Conservation (phyloP, 1,140 invertebrate genomes). For the Aporrectodea caliginosa region DNA sequence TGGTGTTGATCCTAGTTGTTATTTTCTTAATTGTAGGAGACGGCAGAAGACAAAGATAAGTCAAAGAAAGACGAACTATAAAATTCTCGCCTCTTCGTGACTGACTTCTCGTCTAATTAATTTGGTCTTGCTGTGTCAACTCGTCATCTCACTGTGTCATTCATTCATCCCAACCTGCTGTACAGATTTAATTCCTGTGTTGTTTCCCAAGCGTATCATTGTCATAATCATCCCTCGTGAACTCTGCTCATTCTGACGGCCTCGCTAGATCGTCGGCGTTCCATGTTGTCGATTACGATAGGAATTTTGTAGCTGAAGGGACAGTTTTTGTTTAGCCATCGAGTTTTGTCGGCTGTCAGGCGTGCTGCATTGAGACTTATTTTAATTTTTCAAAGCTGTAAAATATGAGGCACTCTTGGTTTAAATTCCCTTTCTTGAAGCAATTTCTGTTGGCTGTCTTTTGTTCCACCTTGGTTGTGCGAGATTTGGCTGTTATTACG, state of each 20-base stretch:
- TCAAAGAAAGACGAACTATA: conserved; percentile 1
- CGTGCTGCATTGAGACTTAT: too few relatives aligned
- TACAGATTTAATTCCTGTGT: background rate
- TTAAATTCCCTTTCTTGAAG: too few relatives aligned
- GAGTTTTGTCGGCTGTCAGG: background rate
- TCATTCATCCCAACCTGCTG: background rate
- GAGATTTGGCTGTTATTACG: background rate
- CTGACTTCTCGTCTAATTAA: background rate
- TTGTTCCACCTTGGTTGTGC: background rate
- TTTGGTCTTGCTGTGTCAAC: background rate
- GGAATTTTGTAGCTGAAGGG: background rate
- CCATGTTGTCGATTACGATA: background rate
- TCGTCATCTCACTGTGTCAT: background rate
- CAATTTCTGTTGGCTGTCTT: background rate
- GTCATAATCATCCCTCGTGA: background rate
- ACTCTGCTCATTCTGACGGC: background rate
- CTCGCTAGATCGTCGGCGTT: background rate
- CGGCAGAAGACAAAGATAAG: background rate
- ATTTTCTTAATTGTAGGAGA: background rate
- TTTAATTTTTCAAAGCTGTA: too few relatives aligned
- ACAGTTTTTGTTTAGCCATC: background rate
- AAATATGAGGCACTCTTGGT: too few relatives aligned
- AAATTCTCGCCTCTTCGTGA: background rate
- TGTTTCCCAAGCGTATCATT: background rate
- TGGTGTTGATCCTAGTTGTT: background rate